Conservation (phyloP, 2,113 vertebrate genomes). For the Pica pica region DNA sequence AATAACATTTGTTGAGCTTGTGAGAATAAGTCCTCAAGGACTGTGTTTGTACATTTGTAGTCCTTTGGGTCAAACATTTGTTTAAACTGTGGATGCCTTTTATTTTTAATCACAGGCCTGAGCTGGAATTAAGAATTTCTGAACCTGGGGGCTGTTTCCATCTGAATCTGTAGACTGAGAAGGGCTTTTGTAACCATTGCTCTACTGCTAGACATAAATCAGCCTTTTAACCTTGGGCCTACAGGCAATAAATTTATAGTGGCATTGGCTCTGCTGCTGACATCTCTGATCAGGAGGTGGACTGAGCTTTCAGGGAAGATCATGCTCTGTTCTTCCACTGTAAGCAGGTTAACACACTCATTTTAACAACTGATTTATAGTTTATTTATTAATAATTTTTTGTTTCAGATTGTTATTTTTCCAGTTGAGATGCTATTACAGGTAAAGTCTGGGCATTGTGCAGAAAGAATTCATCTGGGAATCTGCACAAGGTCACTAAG, state of each 20-base stretch:
- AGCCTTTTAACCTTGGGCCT: not conserved
- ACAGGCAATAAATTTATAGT: not conserved
- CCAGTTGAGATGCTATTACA: not conserved
- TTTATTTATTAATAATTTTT: not conserved
- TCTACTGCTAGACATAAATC: not conserved
- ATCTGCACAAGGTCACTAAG: not conserved
- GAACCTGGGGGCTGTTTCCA: not conserved
- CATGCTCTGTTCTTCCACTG: not conserved
- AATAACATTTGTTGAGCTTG: not conserved
- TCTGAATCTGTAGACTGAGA: not conserved
- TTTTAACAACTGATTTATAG: not conserved
- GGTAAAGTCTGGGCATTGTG: not conserved
- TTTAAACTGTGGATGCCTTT: not conserved
- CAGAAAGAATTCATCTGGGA: not conserved
- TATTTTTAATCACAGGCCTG: not conserved
- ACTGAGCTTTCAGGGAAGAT: not conserved
- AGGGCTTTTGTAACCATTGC: not conserved
- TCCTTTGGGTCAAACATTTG: not conserved
- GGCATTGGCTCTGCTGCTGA: not conserved
- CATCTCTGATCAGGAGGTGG: fast-evolving
- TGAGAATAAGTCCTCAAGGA: not conserved
- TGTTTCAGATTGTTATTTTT: not conserved
- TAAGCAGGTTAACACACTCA: not conserved
- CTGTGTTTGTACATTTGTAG: fast-evolving
- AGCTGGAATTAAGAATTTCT: not conserved